Base-by-base conservation (phyloP, 2,888 invertebrate species). In the Tetropium fuscum region DNA sequence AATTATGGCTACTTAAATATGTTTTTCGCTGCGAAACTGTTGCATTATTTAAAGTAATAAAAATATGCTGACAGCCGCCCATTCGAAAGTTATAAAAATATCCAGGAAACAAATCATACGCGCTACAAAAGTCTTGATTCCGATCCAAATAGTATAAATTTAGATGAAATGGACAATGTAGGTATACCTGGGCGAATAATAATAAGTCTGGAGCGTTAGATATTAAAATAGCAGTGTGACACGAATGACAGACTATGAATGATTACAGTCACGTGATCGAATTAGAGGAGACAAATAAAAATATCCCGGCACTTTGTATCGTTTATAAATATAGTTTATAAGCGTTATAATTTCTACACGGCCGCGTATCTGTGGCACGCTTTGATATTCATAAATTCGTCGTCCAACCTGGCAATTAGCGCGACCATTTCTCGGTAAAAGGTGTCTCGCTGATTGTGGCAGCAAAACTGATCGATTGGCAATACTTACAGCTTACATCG, bases 191-290 rank as follows among this genome's bases (percentile, higher is more conserved):
- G 40, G 47, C 16, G 41, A 57, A 60, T 60, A 60, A 53, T 59
- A 48, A 53, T 51, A 38, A 54, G 53, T 53, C 53, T 55, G 48
- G 57, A 41, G 27, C 40, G 40, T 59, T 64, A 67, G 66, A 70
- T 71, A 71, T 71, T 70, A 69, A 71, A 71, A 71, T 71, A 71
- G 70, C 66, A 53, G 54, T 40, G 56, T 69, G 70, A 70, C 72
- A 73, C 75, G 76, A 76, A 71, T 77, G 78, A 78, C 78, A 76
- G 74, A 76, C 76, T 74, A 74, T 78, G 80, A 80, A 77, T 78
- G 79, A 80, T 80, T 78, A 73, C 76, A 62, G 74, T 76, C 80
- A 78, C 76, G 72, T 80, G 78, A 78, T 69, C 69, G 66, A 69
- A 75, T 73, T 70, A 64, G 68, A 55, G 51, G 66, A 66, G 71